A percentile compares a stretch with the other conserved stretches of the same genome.
Evolutionary conservation across 2,888 invertebrate species (phyloP).

Genomic region (Alsophila aescularia): DNA sequence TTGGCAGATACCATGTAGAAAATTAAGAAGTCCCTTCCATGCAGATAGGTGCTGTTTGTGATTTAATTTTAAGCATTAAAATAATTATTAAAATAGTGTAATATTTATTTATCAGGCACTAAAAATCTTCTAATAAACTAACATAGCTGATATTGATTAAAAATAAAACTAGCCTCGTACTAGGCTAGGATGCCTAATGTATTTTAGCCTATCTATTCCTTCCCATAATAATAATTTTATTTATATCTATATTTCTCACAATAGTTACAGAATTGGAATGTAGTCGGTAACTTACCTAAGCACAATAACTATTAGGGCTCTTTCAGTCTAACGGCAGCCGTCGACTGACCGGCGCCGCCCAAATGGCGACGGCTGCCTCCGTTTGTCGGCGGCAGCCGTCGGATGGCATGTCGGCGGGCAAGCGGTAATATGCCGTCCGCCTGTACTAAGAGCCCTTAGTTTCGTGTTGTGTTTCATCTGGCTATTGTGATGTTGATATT

Average conservation of each 20-base stretch:
- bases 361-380: no score
- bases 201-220: not conserved
- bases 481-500: no score
- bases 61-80: slow-evolving; percentile 43
- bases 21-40: not conserved
- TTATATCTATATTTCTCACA: not conserved
- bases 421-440: no score
- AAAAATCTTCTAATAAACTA: not conserved
- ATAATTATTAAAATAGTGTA: not conserved
- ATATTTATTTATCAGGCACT: slow-evolving; percentile 10
- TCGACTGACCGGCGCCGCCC: no score
- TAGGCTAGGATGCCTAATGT: not conserved
- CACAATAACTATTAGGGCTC: not conserved
- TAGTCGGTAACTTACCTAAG: not conserved
- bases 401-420: no score
- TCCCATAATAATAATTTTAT: not conserved
- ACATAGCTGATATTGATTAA: not conserved
- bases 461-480: no score
- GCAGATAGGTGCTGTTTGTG: slow-evolving; percentile 17
- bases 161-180: slow-evolving; percentile 8
- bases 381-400: no score
- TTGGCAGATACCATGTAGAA: not conserved
- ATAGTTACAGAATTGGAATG: not conserved
- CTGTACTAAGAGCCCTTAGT: no score
- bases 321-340: no score